These are phyloP conservation scores for Dermochelys coriacea DNA, from an alignment of 2,797 vertebrate genomes.

Conservation along the genomic window DNA sequence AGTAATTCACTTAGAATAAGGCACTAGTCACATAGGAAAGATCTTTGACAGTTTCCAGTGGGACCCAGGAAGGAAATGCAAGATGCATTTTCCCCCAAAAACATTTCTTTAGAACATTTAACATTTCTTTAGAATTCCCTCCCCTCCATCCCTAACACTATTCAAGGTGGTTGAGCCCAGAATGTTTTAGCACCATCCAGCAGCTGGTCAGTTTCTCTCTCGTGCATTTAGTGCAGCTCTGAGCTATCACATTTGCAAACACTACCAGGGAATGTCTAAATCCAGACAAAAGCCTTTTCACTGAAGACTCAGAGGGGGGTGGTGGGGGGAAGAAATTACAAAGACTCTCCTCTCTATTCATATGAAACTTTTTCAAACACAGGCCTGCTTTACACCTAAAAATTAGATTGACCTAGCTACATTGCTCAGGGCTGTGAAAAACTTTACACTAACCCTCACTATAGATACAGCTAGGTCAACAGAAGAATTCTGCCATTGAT, in stretches of 20 bases:
- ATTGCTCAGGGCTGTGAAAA: not conserved
- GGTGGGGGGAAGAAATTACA: no score
- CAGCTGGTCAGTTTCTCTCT: not conserved
- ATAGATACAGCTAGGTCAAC: not conserved
- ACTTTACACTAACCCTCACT: not conserved
- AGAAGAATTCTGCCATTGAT: not conserved
- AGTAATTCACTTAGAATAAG: not conserved
- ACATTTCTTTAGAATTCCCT: not conserved
- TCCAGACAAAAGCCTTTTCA: not conserved
- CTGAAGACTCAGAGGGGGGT: not conserved
- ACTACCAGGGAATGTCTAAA: not conserved
- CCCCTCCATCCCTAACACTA: not conserved
- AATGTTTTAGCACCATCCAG: not conserved
- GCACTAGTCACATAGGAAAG: not conserved
- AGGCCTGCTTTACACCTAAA: not conserved
- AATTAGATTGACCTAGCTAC: not conserved
- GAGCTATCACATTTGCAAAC: not conserved
- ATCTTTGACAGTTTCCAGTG: not conserved
- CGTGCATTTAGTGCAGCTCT: not conserved
- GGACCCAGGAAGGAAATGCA: not conserved
- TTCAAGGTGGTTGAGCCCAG: not conserved
- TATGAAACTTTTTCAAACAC: not conserved
- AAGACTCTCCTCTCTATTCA: not conserved
- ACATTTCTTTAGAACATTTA: conserved; percentile 7
- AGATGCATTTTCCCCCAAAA: no score